Conservation (phyloP, 2,888 invertebrate genomes). For the Anthoptus insignis region DNA sequence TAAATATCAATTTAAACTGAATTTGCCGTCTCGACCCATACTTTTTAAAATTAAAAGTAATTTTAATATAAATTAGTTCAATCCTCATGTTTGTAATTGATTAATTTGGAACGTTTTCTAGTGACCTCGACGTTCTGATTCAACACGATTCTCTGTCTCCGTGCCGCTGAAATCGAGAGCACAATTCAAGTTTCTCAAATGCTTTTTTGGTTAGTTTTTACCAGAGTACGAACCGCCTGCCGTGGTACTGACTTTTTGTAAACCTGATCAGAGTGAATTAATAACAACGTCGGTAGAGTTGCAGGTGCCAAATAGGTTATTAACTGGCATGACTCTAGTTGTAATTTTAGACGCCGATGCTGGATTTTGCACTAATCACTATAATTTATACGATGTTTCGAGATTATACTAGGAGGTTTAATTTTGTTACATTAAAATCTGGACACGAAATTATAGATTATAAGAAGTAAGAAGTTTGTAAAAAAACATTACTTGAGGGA, state of each 20-base stretch:
- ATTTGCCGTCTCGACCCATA: too few species aligned
- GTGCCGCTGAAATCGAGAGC: conserved; percentile 65
- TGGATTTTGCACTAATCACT: background rate
- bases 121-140: conserved; percentile 51
- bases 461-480: too few species aligned
- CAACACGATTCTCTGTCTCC: conserved; percentile 51
- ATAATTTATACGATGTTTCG: background rate
- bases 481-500: too few species aligned
- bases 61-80: background rate
- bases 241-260: conserved; percentile 17
- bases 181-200: conserved; percentile 41
- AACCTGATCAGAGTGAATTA: conserved; percentile 16
- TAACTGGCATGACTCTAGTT: conserved; percentile 12
- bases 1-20: too few species aligned
- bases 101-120: conserved; percentile 47
- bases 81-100: conserved; percentile 26
- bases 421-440: background rate
- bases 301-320: conserved; percentile 23
- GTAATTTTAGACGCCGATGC: background rate
- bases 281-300: conserved; percentile 15
- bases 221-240: background rate
- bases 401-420: background rate
- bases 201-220: conserved; percentile 27
- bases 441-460: background rate
- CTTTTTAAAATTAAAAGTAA: too few species aligned